These are phyloP conservation scores for Dermochelys coriacea DNA, from an alignment of 2,797 vertebrate species.

Conservation along the genomic window DNA sequence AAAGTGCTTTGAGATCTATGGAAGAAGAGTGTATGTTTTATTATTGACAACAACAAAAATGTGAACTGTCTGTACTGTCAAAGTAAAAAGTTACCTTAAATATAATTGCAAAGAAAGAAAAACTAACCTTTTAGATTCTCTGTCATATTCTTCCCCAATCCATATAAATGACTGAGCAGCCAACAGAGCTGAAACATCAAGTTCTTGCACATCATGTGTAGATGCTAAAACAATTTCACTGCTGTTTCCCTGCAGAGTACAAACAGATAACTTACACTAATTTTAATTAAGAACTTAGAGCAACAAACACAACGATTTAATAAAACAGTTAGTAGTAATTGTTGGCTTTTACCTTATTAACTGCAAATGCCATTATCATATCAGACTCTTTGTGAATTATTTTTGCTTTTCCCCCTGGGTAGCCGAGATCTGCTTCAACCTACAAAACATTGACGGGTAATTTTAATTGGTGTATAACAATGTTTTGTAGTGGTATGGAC, in stretches of 20 bases:
- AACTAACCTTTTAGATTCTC: slow-evolving; percentile 94
- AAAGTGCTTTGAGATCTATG: background rate
- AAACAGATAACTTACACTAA: slow-evolving; percentile 22
- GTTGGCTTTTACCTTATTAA: slow-evolving; percentile 91
- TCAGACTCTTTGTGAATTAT: slow-evolving; percentile 98
- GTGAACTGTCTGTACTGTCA: background rate
- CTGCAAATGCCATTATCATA: slow-evolving; percentile 98
- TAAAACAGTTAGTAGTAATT: background rate
- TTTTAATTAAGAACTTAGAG: background rate
- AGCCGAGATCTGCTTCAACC: slow-evolving; percentile 98
- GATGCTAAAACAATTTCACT: slow-evolving; percentile 98
- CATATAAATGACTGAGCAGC: slow-evolving; percentile 95
- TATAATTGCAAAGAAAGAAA: background rate
- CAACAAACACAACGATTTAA: background rate
- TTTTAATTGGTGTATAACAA: background rate
- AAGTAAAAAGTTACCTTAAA: background rate
- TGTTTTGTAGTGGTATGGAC: background rate
- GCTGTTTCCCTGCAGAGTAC: slow-evolving; percentile 87
- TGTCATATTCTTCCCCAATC: slow-evolving; percentile 98
- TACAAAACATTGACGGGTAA: slow-evolving; percentile 78
- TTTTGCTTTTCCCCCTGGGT: slow-evolving; percentile 97
- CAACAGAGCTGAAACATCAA: slow-evolving; percentile 93
- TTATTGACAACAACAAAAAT: background rate
- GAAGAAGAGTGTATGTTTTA: background rate
- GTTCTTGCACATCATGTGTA: slow-evolving; percentile 98